Conservation (phyloP, 2,797 vertebrate genomes). For the Botia kubotai region DNA sequence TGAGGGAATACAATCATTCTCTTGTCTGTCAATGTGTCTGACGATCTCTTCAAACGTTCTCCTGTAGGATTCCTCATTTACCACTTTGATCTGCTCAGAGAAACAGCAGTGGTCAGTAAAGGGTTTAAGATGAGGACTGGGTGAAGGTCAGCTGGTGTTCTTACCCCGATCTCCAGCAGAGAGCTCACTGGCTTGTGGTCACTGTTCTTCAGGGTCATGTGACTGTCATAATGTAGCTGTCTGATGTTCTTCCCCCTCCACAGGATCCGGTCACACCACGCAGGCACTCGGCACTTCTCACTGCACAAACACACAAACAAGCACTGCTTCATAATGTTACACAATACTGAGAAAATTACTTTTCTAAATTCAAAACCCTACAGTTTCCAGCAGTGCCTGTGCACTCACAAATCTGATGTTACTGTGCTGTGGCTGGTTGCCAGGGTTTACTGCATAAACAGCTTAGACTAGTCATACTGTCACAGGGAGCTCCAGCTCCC, state of each 20-base stretch:
- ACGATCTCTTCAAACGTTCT: conserved; percentile 94
- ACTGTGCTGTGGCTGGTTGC: too few relatives aligned
- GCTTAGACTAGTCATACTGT: too few relatives aligned
- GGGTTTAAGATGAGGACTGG: not conserved
- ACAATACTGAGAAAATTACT: too few relatives aligned
- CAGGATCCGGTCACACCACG: conserved; percentile 96
- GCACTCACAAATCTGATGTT: too few relatives aligned
- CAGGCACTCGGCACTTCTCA: conserved; percentile 94
- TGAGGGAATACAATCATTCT: conserved; percentile 96
- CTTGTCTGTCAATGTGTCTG: conserved; percentile 92
- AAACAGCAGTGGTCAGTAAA: conserved; percentile 11
- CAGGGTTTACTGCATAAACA: too few relatives aligned
- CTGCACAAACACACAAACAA: conserved; percentile 67
- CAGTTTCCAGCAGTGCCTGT: too few relatives aligned
- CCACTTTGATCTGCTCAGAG: conserved; percentile 85
- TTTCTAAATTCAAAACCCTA: too few relatives aligned
- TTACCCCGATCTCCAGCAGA: conserved; percentile 87
- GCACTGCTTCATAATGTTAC: too few relatives aligned
- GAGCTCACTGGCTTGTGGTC: conserved; percentile 99
- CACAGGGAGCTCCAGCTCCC: too few relatives aligned
- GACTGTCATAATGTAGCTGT: conserved; percentile 90
- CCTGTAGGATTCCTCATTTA: conserved; percentile 86
- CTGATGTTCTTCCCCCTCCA: conserved; percentile 89
- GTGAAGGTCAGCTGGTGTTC: conserved; percentile 14
- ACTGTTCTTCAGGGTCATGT: conserved; percentile 91